phyloP scores from a whole-genome alignment of 64 coral and sea anemone species.

The Trachythela sp. region DNA sequence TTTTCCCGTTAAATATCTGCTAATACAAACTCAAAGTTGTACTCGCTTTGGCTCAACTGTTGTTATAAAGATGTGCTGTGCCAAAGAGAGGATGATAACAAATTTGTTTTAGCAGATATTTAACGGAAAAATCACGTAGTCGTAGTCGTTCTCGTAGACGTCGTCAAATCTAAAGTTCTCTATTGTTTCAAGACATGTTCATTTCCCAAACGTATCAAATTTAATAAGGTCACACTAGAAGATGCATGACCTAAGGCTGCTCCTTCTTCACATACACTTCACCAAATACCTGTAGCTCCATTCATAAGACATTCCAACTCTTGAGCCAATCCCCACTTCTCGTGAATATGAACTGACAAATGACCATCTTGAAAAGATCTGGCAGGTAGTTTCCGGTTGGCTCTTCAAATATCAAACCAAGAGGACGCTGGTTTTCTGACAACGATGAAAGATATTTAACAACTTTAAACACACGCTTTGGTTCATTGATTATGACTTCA shows the following conservation, averaged over 20 bases:
- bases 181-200: constrained; percentile 21
- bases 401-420: constrained; percentile 50
- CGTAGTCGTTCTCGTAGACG: too few relatives aligned
- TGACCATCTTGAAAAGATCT: constrained; percentile 36
- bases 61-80: too few relatives aligned
- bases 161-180: too few relatives aligned
- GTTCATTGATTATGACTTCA: constrained; percentile 38
- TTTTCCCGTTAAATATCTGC: too few relatives aligned
- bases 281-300: constrained; percentile 50
- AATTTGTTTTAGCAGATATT: too few relatives aligned
- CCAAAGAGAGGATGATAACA: too few relatives aligned
- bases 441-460: constrained; percentile 46
- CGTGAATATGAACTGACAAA: constrained; percentile 32
- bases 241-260: constrained; percentile 53
- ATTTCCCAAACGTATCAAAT: constrained; percentile 47
- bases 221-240: constrained; percentile 54
- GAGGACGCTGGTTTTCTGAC: constrained; percentile 20
- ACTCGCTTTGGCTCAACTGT: too few relatives aligned
- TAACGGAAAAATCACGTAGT: too few relatives aligned
- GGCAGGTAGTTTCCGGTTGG: constrained; percentile 56
- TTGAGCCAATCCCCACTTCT: constrained; percentile 51
- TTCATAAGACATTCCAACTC: constrained; percentile 45
- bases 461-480: constrained; percentile 46
- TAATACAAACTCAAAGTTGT: too few relatives aligned
- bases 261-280: constrained; percentile 47